A percentile compares a stretch with the other conserved stretches of the same genome.
Conservation (phyloP, 2,888 invertebrate genomes). For the Hedya salicella region DNA sequence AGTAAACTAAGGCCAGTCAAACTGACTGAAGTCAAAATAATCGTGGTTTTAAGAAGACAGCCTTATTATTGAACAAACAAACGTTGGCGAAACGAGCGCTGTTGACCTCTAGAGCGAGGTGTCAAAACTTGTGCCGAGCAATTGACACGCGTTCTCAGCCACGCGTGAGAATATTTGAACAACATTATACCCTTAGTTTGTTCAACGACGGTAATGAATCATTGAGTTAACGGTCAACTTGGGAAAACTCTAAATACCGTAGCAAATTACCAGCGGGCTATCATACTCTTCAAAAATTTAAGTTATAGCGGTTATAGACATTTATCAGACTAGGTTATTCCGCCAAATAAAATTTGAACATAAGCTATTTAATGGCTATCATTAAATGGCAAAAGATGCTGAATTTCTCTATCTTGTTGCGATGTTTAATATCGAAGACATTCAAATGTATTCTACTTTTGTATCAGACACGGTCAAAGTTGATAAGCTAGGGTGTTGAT, state of each 20-base stretch:
- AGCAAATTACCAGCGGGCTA: slow-evolving; percentile 55
- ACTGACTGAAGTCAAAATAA: slow-evolving; percentile 59
- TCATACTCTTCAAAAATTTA: slow-evolving; percentile 56
- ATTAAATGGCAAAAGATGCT: no score
- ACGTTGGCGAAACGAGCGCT: slow-evolving; percentile 69
- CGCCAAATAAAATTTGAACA: not conserved
- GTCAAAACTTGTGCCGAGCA: slow-evolving; percentile 75
- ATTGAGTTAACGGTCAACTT: slow-evolving; percentile 79
- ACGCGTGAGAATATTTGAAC: slow-evolving; percentile 83
- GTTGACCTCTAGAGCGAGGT: slow-evolving; percentile 75
- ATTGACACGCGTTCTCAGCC: slow-evolving; percentile 72
- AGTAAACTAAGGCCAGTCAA: slow-evolving; percentile 31
- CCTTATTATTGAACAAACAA: slow-evolving; percentile 67
- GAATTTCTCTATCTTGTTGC: no score
- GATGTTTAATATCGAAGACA: slow-evolving; percentile 53
- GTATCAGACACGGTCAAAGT: slow-evolving; percentile 21
- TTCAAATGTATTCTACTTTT: slow-evolving; percentile 25
- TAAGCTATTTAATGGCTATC: no score
- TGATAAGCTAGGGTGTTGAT: slow-evolving; percentile 63
- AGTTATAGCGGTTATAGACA: not conserved
- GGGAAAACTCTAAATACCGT: slow-evolving; percentile 69
- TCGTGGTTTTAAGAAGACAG: slow-evolving; percentile 57
- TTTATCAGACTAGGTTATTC: not conserved
- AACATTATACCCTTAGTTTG: slow-evolving; percentile 76
- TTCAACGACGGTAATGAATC: slow-evolving; percentile 81